These are phyloP conservation scores for Solea solea DNA, from an alignment of 2,113 vertebrate genomes.

Conservation along the genomic window DNA sequence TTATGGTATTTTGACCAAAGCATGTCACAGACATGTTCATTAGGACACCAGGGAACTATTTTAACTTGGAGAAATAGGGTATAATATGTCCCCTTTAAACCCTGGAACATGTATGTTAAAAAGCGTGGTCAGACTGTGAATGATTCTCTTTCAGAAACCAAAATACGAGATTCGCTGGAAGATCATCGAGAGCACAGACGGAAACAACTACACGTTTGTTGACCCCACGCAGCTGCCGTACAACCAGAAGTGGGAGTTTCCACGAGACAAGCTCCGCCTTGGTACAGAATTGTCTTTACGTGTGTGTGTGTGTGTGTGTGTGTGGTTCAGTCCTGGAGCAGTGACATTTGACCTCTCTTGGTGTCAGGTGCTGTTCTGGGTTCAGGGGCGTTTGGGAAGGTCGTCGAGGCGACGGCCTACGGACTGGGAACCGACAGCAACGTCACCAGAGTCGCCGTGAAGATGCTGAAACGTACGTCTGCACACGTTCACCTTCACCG, in stretches of 20 bases:
- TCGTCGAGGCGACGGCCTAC: slow-evolving; percentile 93
- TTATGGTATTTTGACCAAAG: too few relatives aligned
- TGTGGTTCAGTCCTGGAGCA: background rate
- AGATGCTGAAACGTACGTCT: slow-evolving; percentile 96
- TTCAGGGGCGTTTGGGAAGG: slow-evolving; percentile 96
- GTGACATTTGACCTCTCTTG: background rate
- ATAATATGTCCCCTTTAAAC: too few relatives aligned
- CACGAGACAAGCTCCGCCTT: slow-evolving; percentile 91
- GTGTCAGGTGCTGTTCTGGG: slow-evolving; percentile 90
- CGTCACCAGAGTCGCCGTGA: slow-evolving; percentile 91
- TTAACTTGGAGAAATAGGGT: too few relatives aligned
- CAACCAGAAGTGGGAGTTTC: slow-evolving; percentile 97
- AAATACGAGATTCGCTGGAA: slow-evolving; percentile 96
- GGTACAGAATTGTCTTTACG: slow-evolving; percentile 74
- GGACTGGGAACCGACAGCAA: slow-evolving; percentile 88
- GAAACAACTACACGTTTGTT: slow-evolving; percentile 94
- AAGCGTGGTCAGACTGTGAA: too few relatives aligned
- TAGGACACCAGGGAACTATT: too few relatives aligned
- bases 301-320: slow-evolving; percentile 1
- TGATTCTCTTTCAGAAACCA: slow-evolving; percentile 84
- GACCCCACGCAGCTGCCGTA: slow-evolving; percentile 95
- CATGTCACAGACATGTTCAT: too few relatives aligned
- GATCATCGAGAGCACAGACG: slow-evolving; percentile 90
- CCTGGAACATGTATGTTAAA: too few relatives aligned
- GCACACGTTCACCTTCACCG: background rate